Evolutionary conservation across 2,797 vertebrate genomes (phyloP).

Genomic region (Anguilla pacifica): DNA sequence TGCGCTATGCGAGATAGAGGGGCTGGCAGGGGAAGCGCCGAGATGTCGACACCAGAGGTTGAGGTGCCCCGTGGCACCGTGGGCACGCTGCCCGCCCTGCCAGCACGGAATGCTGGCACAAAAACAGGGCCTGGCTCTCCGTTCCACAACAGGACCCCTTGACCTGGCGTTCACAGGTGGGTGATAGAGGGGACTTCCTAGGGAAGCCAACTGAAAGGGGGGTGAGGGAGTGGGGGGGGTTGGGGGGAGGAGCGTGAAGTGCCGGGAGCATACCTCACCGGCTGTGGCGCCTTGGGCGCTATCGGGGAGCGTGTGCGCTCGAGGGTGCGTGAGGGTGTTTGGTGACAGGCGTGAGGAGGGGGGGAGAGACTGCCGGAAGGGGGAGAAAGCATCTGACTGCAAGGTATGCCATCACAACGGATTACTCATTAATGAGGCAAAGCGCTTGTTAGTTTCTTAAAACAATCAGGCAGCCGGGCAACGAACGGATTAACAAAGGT

Average conservation of each 20-base stretch:
- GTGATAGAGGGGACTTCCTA: neutral
- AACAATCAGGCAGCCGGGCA: constrained; percentile 78
- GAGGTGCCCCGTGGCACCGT: neutral
- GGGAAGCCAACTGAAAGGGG: neutral
- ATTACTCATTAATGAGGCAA: constrained; percentile 54
- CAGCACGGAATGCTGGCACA: neutral
- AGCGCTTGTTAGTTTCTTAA: constrained; percentile 72
- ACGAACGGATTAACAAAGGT: constrained; percentile 77
- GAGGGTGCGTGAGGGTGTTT: neutral
- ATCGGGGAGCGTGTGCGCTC: neutral
- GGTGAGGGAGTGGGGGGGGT: neutral
- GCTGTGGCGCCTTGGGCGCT: constrained; percentile 7
- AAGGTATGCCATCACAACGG: constrained; percentile 51
- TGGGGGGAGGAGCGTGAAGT: neutral
- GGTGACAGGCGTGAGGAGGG: neutral
- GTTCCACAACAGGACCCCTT: neutral
- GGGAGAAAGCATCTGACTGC: constrained; percentile 62
- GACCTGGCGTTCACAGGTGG: neutral
- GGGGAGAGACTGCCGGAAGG: constrained; percentile 36
- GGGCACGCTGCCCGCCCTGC: constrained; percentile 20
- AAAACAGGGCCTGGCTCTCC: neutral
- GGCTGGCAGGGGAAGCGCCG: neutral
- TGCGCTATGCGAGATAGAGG: neutral
- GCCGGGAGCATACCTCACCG: neutral
- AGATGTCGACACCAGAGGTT: neutral